These are phyloP conservation scores for Parazoanthus atlanticus DNA, from an alignment of 92 coral and sea anemone genomes.

Conservation along the genomic window DNA sequence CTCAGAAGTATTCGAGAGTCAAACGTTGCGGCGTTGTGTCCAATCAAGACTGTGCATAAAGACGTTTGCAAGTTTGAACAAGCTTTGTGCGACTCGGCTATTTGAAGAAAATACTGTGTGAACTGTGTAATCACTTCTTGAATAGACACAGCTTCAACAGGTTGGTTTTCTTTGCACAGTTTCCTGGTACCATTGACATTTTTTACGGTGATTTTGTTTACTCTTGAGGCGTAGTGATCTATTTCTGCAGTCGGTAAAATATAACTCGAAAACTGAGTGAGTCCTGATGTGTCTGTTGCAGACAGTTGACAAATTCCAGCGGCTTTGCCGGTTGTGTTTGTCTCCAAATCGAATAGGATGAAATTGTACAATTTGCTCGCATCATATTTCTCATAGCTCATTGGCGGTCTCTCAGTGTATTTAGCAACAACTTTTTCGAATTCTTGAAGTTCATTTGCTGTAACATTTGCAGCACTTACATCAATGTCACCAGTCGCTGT, in stretches of 20 bases:
- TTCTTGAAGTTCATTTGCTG: slow-evolving; percentile 40
- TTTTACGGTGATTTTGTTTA: slow-evolving; percentile 36
- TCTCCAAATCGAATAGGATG: slow-evolving; percentile 58
- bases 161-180: neutral
- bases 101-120: too few species aligned
- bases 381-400: slow-evolving; percentile 28
- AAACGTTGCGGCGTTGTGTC: slow-evolving; percentile 56
- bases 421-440: slow-evolving; percentile 46
- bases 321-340: slow-evolving; percentile 55
- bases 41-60: slow-evolving; percentile 46
- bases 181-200: neutral
- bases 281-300: slow-evolving; percentile 30
- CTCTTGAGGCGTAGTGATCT: slow-evolving; percentile 17
- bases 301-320: slow-evolving; percentile 57
- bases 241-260: neutral
- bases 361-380: slow-evolving; percentile 52
- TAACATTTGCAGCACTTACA: slow-evolving; percentile 6
- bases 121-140: neutral
- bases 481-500: slow-evolving; percentile 1
- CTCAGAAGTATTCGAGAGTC: slow-evolving; percentile 58
- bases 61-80: neutral
- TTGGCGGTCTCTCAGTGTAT: slow-evolving; percentile 28
- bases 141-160: neutral
- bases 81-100: neutral
- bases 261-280: slow-evolving; percentile 17